Evolutionary conservation across 2,113 vertebrate species (phyloP).

Genomic region (Charina bottae): DNA sequence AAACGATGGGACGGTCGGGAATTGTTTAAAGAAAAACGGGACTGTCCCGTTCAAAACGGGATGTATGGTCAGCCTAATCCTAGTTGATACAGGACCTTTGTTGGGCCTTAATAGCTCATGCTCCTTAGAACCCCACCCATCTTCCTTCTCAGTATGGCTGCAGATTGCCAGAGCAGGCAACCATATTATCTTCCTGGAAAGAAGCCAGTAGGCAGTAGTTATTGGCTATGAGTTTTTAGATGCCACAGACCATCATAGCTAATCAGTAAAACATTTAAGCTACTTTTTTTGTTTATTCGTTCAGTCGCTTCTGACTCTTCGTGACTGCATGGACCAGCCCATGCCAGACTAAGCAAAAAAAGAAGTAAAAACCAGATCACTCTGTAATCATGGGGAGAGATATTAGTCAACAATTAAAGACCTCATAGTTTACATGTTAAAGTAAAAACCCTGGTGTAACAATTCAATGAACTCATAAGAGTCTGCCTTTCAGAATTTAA

Average conservation of each 20-base stretch:
- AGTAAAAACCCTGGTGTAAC: neutral
- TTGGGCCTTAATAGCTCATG: neutral
- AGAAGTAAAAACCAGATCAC: neutral
- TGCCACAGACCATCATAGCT: neutral
- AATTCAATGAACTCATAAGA: neutral
- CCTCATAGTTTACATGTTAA: neutral
- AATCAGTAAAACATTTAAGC: neutral
- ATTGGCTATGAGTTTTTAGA: neutral
- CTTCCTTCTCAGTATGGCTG: neutral
- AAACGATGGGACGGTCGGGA: no score
- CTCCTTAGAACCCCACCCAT: neutral
- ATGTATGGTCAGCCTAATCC: no score
- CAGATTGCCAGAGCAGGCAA: neutral
- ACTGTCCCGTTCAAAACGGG: no score
- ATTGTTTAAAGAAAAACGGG: no score
- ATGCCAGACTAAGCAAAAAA: neutral
- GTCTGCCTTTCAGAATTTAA: neutral
- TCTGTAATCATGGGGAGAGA: neutral
- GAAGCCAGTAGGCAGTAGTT: neutral
- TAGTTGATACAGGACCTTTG: no score
- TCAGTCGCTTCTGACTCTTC: no score
- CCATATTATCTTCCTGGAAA: neutral
- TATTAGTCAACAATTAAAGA: neutral
- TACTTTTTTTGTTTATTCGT: no score
- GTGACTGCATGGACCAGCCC: no score